phyloP scores from a whole-genome alignment of 2,113 vertebrate species.

The Lamprologus speciosus region DNA sequence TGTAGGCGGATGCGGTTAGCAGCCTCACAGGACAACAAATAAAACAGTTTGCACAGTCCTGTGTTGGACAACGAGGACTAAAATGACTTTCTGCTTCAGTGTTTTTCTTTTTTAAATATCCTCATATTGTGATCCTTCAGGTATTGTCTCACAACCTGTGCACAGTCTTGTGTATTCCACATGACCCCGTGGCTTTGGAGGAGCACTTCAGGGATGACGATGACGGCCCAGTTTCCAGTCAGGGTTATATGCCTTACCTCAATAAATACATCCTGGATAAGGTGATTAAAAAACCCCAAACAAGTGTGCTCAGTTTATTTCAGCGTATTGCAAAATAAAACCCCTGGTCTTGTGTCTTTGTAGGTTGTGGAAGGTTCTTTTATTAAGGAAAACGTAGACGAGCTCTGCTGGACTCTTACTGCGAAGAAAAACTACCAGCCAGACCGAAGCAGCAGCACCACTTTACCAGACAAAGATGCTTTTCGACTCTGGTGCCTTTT shows the following conservation, averaged over 20 bases:
- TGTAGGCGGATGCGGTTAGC: not conserved
- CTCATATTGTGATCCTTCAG: slow-evolving; percentile 49
- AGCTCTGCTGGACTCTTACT: slow-evolving; percentile 93
- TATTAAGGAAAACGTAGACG: slow-evolving; percentile 87
- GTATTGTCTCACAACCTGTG: slow-evolving; percentile 95
- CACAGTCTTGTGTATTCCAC: slow-evolving; percentile 87
- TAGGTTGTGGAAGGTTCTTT: slow-evolving; percentile 91
- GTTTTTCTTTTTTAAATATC: not conserved
- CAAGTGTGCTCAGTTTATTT: not conserved
- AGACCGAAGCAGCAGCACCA: slow-evolving; percentile 65
- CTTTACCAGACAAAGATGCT: slow-evolving; percentile 80
- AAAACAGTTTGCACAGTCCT: not conserved
- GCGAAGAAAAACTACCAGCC: slow-evolving; percentile 92
- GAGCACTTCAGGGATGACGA: slow-evolving; percentile 95
- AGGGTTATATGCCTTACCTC: slow-evolving; percentile 97
- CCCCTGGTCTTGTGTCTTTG: not conserved
- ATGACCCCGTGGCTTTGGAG: slow-evolving; percentile 89
- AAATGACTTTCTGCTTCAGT: not conserved
- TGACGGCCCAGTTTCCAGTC: slow-evolving; percentile 90
- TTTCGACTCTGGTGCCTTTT: slow-evolving; percentile 96
- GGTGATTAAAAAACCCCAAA: not conserved
- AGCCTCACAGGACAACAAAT: not conserved
- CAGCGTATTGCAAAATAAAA: not conserved
- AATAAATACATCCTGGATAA: slow-evolving; percentile 78
- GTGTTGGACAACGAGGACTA: rapidly evolving